Percentiles rank a stretch among this genome's conserved stretches.
Evolutionary conservation across 1,140 invertebrate genomes (phyloP).

Genomic region (Condylostylus longicornis): DNA sequence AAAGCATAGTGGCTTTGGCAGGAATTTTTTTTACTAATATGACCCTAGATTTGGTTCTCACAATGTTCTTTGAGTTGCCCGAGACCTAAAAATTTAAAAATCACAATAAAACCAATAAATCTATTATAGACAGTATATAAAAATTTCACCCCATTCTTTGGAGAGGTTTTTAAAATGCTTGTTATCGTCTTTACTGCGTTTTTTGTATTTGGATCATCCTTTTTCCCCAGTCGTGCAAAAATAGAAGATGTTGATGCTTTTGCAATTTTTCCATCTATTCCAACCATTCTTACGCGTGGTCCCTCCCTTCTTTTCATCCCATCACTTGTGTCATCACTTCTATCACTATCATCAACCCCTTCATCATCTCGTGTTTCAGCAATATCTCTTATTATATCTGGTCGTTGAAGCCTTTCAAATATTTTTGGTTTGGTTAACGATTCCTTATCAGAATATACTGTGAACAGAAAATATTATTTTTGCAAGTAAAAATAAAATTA

Average conservation of each 20-base stretch:
- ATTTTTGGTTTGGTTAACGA: slow-evolving; percentile 16
- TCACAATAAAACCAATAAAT: not conserved
- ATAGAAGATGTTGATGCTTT: slow-evolving; percentile 18
- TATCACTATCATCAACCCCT: too few species aligned
- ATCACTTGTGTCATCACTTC: too few species aligned
- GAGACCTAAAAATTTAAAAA: not conserved
- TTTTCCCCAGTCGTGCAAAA: slow-evolving; percentile 25
- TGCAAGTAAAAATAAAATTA: too few species aligned
- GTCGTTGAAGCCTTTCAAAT: slow-evolving; percentile 23
- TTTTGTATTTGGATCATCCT: slow-evolving; percentile 25
- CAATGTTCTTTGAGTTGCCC: slow-evolving; percentile 9
- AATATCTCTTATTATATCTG: too few species aligned
- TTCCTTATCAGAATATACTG: slow-evolving; percentile 29
- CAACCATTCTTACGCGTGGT: slow-evolving; percentile 11
- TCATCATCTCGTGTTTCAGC: too few species aligned
- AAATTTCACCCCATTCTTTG: slow-evolving; percentile 6
- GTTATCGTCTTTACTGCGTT: too few species aligned
- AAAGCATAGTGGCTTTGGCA: slow-evolving; percentile 19
- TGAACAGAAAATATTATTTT: too few species aligned
- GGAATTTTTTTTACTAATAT: slow-evolving; percentile 29
- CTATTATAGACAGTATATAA: not conserved
- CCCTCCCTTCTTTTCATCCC: too few species aligned
- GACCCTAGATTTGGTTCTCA: slow-evolving; percentile 17
- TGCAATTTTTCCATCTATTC: slow-evolving; percentile 8
- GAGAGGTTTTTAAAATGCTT: slow-evolving; percentile 25